These are phyloP conservation scores for Delichon dasypus DNA, from an alignment of 2,797 vertebrate species.

Conservation along the genomic window DNA sequence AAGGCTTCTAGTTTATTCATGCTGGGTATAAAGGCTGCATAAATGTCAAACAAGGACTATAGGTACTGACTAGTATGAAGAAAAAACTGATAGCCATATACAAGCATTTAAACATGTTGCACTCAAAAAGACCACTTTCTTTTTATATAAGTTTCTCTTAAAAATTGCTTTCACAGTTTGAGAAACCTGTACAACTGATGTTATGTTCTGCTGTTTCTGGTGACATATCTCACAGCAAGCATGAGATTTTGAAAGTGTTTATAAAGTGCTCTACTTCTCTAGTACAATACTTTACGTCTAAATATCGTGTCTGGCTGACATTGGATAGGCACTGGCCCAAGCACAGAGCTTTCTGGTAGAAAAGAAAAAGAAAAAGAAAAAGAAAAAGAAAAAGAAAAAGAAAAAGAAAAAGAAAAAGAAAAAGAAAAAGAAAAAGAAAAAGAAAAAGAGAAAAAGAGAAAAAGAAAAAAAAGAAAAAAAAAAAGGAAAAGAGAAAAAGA, in stretches of 20 bases:
- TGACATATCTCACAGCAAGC: background rate
- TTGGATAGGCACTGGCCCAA: background rate
- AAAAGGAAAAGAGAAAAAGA: no score
- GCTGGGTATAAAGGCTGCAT: background rate
- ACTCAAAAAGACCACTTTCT: background rate
- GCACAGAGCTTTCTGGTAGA: rapidly evolving
- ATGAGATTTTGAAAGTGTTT: background rate
- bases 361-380: background rate
- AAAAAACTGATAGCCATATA: background rate
- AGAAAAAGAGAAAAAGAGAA: no score
- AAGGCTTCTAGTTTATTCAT: background rate
- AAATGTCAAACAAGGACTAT: background rate
- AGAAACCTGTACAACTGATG: background rate
- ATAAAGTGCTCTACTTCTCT: background rate
- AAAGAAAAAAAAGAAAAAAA: no score
- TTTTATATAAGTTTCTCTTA: background rate
- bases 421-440: no score
- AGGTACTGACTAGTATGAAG: background rate
- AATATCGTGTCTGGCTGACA: background rate
- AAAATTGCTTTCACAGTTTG: background rate
- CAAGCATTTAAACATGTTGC: background rate
- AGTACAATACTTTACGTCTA: background rate
- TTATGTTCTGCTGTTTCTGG: background rate
- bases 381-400: no score
- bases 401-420: no score